Conservation (phyloP, 2,113 vertebrate genomes). For the Eclectus roratus region DNA sequence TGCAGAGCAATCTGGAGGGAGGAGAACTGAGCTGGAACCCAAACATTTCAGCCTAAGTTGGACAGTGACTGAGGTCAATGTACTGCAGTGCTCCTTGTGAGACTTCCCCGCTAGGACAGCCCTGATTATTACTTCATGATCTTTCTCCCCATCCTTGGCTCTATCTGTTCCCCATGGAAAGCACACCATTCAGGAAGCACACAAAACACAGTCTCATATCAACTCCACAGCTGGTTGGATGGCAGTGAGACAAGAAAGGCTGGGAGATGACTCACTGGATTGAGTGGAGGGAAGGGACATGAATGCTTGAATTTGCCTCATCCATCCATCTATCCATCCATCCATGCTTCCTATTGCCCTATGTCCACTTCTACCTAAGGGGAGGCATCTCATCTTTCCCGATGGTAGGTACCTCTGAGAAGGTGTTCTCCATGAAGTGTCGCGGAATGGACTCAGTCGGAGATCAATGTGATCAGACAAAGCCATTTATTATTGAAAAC, state of each 20-base stretch:
- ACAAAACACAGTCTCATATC: neutral
- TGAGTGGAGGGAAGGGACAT: neutral
- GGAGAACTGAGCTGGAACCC: neutral
- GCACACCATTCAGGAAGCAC: neutral
- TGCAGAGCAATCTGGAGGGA: neutral
- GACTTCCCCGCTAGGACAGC: neutral
- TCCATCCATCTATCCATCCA: neutral
- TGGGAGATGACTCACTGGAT: neutral
- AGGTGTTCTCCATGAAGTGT: neutral
- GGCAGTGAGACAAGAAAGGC: neutral
- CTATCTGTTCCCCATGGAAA: neutral
- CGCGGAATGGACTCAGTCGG: too few relatives aligned
- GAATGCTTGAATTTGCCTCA: neutral
- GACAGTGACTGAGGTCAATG: neutral
- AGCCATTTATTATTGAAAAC: too few relatives aligned
- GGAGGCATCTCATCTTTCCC: neutral
- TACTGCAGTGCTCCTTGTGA: neutral
- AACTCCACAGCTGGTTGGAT: neutral
- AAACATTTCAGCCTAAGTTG: rapidly evolving
- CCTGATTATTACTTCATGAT: neutral
- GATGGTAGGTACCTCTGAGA: neutral
- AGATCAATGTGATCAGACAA: too few relatives aligned
- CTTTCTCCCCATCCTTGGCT: neutral
- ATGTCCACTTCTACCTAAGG: neutral
- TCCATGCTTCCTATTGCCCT: neutral